phyloP scores from a whole-genome alignment of 2,113 vertebrate genomes.

The Catharus minimus region DNA sequence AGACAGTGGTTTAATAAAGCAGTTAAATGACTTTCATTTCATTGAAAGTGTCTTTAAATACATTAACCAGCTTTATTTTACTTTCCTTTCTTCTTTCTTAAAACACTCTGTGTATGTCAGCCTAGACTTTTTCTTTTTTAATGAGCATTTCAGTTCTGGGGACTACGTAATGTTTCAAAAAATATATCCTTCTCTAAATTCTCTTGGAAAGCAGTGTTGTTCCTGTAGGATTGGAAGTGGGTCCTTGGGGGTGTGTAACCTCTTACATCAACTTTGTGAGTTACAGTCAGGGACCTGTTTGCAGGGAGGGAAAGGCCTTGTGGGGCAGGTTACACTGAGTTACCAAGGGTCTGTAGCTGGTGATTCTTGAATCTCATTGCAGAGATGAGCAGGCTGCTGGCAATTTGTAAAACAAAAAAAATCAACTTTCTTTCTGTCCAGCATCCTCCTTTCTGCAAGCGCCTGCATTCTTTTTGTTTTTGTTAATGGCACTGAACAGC shows the following conservation, averaged over 20 bases:
- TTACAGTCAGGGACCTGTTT: neutral
- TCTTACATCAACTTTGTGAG: neutral
- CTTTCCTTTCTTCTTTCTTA: slow-evolving; percentile 59
- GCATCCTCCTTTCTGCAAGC: neutral
- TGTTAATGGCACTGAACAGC: slow-evolving; percentile 58
- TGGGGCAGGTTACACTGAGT: neutral
- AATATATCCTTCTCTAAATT: slow-evolving; percentile 33
- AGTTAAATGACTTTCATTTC: slow-evolving; percentile 70
- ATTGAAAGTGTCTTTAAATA: slow-evolving; percentile 67
- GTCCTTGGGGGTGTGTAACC: slow-evolving; percentile 5
- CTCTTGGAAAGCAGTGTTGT: slow-evolving; percentile 26
- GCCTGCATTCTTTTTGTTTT: slow-evolving; percentile 38
- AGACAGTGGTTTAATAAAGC: slow-evolving; percentile 68
- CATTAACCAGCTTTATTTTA: slow-evolving; percentile 69
- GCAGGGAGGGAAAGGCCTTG: neutral
- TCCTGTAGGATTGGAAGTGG: neutral
- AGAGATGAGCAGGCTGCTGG: neutral
- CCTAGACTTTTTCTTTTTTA: neutral
- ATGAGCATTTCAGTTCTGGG: slow-evolving; percentile 37
- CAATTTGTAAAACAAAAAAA: neutral
- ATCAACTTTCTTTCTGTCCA: neutral
- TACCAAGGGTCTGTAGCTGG: neutral
- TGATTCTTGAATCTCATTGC: neutral
- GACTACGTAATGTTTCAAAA: slow-evolving; percentile 21
- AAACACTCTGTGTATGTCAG: slow-evolving; percentile 43